phyloP scores from a whole-genome alignment of 2,113 vertebrate genomes.

The Acanthisitta chloris region DNA sequence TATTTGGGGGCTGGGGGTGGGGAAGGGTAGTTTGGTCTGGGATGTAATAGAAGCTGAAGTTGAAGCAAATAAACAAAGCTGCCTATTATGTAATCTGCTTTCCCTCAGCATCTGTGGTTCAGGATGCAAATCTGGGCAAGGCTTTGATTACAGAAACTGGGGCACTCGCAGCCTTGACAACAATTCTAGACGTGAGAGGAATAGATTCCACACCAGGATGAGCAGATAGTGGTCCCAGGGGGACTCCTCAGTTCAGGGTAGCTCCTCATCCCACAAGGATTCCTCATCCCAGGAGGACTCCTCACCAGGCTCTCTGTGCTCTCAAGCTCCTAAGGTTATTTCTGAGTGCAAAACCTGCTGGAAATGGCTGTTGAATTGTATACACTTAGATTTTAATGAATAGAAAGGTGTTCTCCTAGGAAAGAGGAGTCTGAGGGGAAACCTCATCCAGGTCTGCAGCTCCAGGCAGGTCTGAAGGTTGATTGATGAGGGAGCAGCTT shows the following conservation, averaged over 20 bases:
- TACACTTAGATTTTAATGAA: background rate
- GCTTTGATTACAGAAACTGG: background rate
- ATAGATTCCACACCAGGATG: fast-evolving
- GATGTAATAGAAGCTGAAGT: background rate
- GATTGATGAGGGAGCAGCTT: background rate
- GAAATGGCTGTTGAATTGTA: background rate
- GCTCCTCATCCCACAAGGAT: too few relatives aligned
- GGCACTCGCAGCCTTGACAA: background rate
- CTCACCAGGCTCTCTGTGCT: background rate
- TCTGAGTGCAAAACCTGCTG: background rate
- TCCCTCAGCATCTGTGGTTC: background rate
- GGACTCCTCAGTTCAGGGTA: background rate
- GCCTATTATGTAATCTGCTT: background rate
- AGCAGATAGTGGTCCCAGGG: background rate
- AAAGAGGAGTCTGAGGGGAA: background rate
- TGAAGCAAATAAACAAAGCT: background rate
- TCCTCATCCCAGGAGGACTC: background rate
- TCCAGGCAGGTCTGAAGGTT: background rate
- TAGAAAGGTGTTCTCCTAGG: background rate
- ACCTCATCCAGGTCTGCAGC: background rate
- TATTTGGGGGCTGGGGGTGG: too few relatives aligned
- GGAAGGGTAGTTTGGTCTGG: background rate
- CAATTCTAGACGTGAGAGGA: background rate
- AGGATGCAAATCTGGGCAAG: background rate
- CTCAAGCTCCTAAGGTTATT: background rate